Base-by-base conservation (phyloP, 2,888 invertebrate species). In the Drosophila neoperkinsi region DNA sequence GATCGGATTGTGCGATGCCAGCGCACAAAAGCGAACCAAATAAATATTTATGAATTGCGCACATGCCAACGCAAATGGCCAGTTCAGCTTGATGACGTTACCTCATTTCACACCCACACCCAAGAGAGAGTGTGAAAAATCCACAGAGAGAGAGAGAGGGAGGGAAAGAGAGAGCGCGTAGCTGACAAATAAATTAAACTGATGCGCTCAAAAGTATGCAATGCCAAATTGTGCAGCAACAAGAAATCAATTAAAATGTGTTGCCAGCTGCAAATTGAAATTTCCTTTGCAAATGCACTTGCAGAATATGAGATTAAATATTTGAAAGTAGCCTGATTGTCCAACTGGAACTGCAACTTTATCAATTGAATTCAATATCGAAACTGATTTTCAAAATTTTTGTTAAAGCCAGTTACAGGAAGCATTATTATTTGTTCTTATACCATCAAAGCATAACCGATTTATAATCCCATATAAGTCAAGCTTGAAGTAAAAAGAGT, bases 1-100 rank as follows among this genome's bases (percentile, higher is more conserved):
- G 58, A 66, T 71, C 67, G 9, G 16, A 46, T 46, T 46, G 25
- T 46, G 88, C 65, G 51, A 79, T 76, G 66, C 65, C 72, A 62
- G 63, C 68, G 70, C 67, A 73, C 64, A 81, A 79, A 63, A 79
- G 68, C 71, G 60, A 62, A 5, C 67, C 53, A 76, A 79, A 85
- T 84, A 86, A 88, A 86, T 84, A 86, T 85, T 85, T 88, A 86
- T 80, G 80, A 78, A 78, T 78, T 63, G 81, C 80, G 82, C 86
- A 84, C 82, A 83, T 88, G 73, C 80, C 78, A 67, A 68, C 70
- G 65, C 70, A 79, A 82, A 77, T 79, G 61, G 79, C 74, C 79
- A 77, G 70, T 71, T 74, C 68, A 74, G 77, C 52, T 76, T 84
- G 84, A 82, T 85, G 85, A 84, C 85, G 85, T 82, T 82, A 80